Evolutionary conservation across 2,888 invertebrate species (phyloP).

Genomic region (Xylocampa areola): DNA sequence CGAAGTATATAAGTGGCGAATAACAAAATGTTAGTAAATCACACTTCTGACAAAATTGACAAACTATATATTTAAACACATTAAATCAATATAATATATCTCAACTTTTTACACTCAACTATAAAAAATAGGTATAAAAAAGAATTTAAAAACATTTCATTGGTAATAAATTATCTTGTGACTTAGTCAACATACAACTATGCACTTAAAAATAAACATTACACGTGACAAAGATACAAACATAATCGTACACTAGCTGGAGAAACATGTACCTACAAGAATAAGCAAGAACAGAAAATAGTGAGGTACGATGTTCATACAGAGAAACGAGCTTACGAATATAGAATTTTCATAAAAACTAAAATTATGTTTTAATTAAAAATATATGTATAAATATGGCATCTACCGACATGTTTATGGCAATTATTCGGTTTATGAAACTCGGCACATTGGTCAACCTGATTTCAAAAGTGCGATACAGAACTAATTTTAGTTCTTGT

Average conservation of each 20-base stretch:
- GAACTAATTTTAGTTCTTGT: constrained; percentile 23
- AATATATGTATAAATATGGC: constrained; percentile 83
- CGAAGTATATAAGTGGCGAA: constrained; percentile 60
- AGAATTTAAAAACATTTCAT: constrained; percentile 88
- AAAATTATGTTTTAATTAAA: constrained; percentile 70
- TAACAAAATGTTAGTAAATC: constrained; percentile 83
- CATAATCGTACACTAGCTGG: constrained; percentile 61
- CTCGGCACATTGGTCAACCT: constrained; percentile 41
- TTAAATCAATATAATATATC: constrained; percentile 77
- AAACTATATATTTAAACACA: constrained; percentile 73
- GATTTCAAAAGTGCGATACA: constrained; percentile 28
- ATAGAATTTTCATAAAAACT: constrained; percentile 69
- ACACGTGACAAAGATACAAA: constrained; percentile 67
- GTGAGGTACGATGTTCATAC: constrained; percentile 78
- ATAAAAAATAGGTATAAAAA: constrained; percentile 81
- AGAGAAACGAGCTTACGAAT: constrained; percentile 75
- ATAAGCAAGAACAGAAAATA: constrained; percentile 72
- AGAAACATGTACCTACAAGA: constrained; percentile 65
- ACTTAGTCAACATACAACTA: constrained; percentile 87
- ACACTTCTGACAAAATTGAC: constrained; percentile 81
- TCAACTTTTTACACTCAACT: constrained; percentile 81
- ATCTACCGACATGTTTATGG: constrained; percentile 85
- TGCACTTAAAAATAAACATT: constrained; percentile 68
- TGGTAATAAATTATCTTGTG: constrained; percentile 90
- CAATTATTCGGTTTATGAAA: constrained; percentile 72